A percentile compares a stretch with the other conserved stretches of the same genome.
These are phyloP conservation scores for Zeugodacus cucurbitae DNA, from an alignment of 1,140 invertebrate species.

Conservation along the genomic window DNA sequence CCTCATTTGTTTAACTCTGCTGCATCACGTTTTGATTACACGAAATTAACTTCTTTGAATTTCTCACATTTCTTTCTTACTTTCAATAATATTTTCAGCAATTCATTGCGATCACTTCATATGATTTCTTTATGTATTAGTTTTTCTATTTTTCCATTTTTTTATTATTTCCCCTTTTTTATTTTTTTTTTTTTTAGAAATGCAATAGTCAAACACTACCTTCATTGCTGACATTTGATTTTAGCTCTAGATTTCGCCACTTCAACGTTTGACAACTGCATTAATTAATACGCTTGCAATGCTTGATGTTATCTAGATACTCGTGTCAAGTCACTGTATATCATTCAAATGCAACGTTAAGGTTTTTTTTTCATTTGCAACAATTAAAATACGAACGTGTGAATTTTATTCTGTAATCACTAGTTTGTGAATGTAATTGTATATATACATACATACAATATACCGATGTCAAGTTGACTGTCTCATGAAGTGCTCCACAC, in stretches of 20 bases:
- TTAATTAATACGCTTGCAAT: not conserved
- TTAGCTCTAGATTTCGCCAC: slow-evolving; percentile 8
- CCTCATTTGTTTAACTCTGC: no score
- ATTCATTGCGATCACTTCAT: not conserved
- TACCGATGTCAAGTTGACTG: no score
- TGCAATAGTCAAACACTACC: not conserved
- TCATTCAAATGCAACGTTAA: no score
- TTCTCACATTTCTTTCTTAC: no score
- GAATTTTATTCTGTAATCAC: not conserved
- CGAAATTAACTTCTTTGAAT: no score
- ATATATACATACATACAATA: not conserved
- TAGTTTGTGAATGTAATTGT: not conserved
- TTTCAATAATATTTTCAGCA: no score
- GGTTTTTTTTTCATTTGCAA: not conserved
- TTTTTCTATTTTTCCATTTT: not conserved
- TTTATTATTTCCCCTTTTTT: not conserved
- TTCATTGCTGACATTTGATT: not conserved
- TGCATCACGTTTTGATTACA: no score
- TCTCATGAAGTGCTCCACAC: not conserved
- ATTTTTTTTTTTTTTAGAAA: not conserved
- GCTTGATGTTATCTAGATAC: not conserved
- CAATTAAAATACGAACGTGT: not conserved
- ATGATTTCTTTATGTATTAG: not conserved
- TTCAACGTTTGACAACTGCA: not conserved
- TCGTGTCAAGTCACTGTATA: no score